Base-by-base conservation (phyloP, 2,113 vertebrate species). In the Excalfactoria chinensis region DNA sequence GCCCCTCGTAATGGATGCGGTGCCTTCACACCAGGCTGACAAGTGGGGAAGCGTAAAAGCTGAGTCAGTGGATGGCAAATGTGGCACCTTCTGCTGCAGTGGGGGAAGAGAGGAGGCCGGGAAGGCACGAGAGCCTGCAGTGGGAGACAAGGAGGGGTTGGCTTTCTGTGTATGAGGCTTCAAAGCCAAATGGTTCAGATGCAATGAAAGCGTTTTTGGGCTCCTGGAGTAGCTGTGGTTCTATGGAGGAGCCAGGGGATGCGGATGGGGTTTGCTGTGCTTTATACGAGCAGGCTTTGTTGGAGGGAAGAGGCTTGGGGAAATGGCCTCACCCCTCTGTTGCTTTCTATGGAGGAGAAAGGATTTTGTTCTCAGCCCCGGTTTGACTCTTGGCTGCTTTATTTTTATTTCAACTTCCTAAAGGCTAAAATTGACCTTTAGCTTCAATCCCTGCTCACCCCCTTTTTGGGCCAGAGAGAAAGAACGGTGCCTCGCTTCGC, bases 191-290 rank as follows among this genome's bases (percentile, higher is more conserved):
- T n/a, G 64, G 15, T 34, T 7, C 40, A 16, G 23, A 10, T 4
- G 43, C 19, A 41, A 56, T 5, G 37, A 51, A 37, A 13, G 43
- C 3, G 25, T 5, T 28, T n/a, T 18, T 32, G 34, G 34, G 30
- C 2, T 4, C 53, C 44, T 23, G 28, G 44, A 6, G 51, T 8
- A 11, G 20, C 25, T 12, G 51, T 49, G 76, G 76, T 41, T 51
- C 14, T 32, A 0, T 6, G 53, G 7, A 7, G 20, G n/a, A 37
- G 1, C 4, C n/a, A 3, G 23, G 23, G 43, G 53, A 2, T 25
- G 1, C 0, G 5, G 19, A 4, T 3, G 41, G 30, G 41, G 32
- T 2, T 13, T 2, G 11, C 3, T 0, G 17, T 7, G 30, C 20
- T 25, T 32, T 8, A 19, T 9, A 26, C 6, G n/a, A 14, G 46